Evolutionary conservation across 1,140 invertebrate species (phyloP).

Genomic region (Heterodera schachtii): DNA sequence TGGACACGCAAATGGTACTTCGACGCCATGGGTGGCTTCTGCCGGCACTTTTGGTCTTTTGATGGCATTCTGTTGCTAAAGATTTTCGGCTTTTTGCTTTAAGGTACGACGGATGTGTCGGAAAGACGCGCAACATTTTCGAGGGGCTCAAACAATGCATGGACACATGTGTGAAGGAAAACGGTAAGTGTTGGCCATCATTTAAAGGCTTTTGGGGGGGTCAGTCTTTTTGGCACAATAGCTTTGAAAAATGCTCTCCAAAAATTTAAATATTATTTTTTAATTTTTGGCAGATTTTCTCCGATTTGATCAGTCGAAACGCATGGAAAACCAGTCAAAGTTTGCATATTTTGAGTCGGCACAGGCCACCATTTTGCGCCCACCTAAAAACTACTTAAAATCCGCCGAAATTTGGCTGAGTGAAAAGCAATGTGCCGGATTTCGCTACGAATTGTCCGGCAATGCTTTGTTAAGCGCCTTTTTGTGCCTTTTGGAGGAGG

Average conservation of each 20-base stretch:
- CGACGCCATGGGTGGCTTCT: constrained; percentile 55
- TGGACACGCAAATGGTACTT: constrained; percentile 51
- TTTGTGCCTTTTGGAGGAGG: constrained; percentile 50
- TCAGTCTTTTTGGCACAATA: constrained; percentile 33
- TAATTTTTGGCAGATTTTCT: constrained; percentile 26
- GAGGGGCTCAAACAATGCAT: constrained; percentile 45
- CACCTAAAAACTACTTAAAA: constrained; percentile 44
- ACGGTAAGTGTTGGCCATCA: not conserved
- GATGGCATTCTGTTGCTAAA: not conserved
- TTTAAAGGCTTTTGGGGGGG: constrained; percentile 21
- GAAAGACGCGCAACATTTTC: constrained; percentile 60
- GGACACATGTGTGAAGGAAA: constrained; percentile 37
- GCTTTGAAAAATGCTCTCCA: no score
- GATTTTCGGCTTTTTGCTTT: constrained; percentile 29
- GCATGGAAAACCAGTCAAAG: constrained; percentile 7
- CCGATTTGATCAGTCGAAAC: constrained; percentile 36
- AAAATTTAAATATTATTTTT: no score
- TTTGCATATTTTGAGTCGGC: constrained; percentile 10
- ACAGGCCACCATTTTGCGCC: constrained; percentile 4
- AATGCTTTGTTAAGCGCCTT: constrained; percentile 43
- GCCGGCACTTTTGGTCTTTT: constrained; percentile 26
- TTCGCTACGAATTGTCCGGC: constrained; percentile 50
- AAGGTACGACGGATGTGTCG: constrained; percentile 61
- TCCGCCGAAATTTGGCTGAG: constrained; percentile 40
- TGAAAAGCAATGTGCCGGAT: constrained; percentile 39